These are phyloP conservation scores for Ctenicera cuprea DNA, from an alignment of 2,888 invertebrate species.

Conservation along the genomic window DNA sequence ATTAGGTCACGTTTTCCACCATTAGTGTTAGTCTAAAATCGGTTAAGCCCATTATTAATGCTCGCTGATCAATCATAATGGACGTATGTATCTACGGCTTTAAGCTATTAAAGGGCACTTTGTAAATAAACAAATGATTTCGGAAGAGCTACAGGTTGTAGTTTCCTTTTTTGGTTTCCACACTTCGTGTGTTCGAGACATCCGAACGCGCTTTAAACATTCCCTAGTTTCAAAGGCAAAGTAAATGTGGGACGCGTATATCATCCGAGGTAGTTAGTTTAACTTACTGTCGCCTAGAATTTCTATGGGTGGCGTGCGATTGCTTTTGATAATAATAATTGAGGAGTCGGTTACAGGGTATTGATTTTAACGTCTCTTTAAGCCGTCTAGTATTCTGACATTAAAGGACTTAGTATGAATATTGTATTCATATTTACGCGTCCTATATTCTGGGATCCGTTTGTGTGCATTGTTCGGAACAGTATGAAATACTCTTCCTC, in stretches of 20 bases:
- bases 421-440: conserved; percentile 8
- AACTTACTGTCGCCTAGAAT: conserved; percentile 10
- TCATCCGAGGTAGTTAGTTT: conserved; percentile 1
- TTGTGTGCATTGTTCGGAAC: neutral
- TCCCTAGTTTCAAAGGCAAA: conserved; percentile 12
- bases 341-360: conserved; percentile 7
- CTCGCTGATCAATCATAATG: too few relatives aligned
- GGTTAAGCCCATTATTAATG: too few relatives aligned
- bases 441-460: neutral
- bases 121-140: neutral
- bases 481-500: neutral
- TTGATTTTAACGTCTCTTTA: conserved; percentile 18
- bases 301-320: neutral
- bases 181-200: neutral
- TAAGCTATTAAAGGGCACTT: too few relatives aligned
- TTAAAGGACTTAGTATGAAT: conserved; percentile 17
- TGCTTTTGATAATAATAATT: conserved; percentile 6
- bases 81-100: too few relatives aligned
- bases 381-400: conserved; percentile 1
- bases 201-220: neutral
- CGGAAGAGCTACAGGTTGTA: neutral
- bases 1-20: too few relatives aligned
- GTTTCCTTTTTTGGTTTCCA: neutral
- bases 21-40: too few relatives aligned
- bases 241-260: neutral